These are phyloP conservation scores for Thoracochromis brauschi DNA, from an alignment of 2,113 vertebrate species.

Conservation along the genomic window DNA sequence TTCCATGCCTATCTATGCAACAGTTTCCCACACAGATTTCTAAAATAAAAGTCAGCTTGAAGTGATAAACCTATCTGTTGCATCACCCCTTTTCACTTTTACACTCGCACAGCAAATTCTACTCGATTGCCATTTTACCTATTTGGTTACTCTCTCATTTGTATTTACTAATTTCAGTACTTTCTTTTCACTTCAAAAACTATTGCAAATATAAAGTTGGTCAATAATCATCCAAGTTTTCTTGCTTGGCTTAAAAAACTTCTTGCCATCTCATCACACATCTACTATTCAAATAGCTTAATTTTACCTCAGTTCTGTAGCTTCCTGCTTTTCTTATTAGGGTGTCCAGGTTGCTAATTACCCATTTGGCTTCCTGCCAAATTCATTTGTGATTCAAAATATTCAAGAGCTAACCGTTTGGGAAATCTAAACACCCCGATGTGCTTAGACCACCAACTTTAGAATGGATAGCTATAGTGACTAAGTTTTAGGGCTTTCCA, in stretches of 20 bases:
- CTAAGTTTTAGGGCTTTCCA: background rate
- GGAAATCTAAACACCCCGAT: background rate
- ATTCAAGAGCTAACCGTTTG: background rate
- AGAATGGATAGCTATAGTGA: background rate
- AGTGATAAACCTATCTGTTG: background rate
- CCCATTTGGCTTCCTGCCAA: background rate
- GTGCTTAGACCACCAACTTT: background rate
- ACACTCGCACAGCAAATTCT: background rate
- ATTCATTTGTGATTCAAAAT: background rate
- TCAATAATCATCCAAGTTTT: background rate
- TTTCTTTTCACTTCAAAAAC: background rate
- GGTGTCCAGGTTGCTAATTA: background rate
- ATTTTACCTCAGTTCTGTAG: background rate
- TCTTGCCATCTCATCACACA: background rate
- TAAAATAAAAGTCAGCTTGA: background rate
- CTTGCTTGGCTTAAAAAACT: background rate
- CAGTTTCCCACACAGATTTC: background rate
- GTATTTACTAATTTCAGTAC: background rate
- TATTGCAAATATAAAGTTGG: background rate
- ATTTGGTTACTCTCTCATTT: background rate
- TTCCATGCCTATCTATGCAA: background rate
- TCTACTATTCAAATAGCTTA: background rate
- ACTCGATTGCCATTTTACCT: background rate
- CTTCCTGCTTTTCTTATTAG: background rate
- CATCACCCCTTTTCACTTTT: background rate